These are phyloP conservation scores for Spinus pinus DNA, from an alignment of 2,797 vertebrate species.

Conservation along the genomic window DNA sequence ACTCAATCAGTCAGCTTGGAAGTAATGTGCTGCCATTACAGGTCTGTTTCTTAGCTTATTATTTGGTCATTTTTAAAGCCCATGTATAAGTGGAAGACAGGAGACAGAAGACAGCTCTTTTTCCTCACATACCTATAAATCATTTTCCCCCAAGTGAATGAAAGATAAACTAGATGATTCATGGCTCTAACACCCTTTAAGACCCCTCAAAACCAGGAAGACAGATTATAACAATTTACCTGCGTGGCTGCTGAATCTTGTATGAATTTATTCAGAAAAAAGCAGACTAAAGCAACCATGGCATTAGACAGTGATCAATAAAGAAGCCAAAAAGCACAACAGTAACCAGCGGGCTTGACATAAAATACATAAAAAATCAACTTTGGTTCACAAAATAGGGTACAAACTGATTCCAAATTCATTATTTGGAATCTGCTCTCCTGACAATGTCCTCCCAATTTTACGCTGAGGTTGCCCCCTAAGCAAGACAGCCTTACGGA, in stretches of 20 bases:
- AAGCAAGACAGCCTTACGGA: not conserved
- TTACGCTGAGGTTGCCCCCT: rapidly evolving
- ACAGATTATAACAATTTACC: not conserved
- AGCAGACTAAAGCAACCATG: not conserved
- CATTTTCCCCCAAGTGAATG: not conserved
- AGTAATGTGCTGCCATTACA: not conserved
- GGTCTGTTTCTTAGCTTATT: not conserved
- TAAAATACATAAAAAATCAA: not conserved
- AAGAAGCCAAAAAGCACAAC: not conserved
- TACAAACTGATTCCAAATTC: not conserved
- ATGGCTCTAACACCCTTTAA: not conserved
- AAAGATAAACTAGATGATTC: not conserved
- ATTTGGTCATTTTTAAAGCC: not conserved
- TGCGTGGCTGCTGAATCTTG: rapidly evolving
- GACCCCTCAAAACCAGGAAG: not conserved
- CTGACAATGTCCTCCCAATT: not conserved
- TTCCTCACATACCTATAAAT: not conserved
- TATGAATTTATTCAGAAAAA: not conserved
- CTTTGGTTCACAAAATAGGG: not conserved
- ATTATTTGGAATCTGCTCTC: not conserved
- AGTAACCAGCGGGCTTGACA: rapidly evolving
- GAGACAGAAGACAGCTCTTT: not conserved
- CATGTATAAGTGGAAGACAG: not conserved
- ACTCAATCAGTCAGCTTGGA: not conserved
- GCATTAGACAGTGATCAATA: not conserved